These are phyloP conservation scores for Aphis gossypii DNA, from an alignment of 1,140 invertebrate species.

Conservation along the genomic window DNA sequence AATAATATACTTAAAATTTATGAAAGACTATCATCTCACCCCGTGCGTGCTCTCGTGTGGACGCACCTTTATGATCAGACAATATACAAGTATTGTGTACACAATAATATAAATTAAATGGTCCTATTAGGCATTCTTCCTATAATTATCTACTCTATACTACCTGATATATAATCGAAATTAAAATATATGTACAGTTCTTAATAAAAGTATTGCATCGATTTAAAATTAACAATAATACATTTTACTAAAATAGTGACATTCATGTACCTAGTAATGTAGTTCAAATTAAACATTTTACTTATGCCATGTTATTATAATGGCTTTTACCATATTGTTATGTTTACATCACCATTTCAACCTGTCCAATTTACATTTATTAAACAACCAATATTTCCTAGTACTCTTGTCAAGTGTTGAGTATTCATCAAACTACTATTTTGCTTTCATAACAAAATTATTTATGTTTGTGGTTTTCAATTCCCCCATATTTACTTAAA, in stretches of 20 bases:
- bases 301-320: neutral
- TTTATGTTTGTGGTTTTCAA: neutral
- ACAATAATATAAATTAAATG: neutral
- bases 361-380: neutral
- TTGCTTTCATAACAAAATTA: neutral
- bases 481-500: neutral
- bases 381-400: neutral
- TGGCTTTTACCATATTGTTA: neutral
- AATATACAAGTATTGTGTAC: neutral
- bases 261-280: neutral
- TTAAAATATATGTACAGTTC: neutral
- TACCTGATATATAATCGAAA: neutral
- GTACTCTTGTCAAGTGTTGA: neutral
- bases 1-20: neutral
- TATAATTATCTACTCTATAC: neutral
- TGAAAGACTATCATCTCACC: conserved; percentile 4
- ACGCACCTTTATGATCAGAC: too few relatives aligned
- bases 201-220: neutral
- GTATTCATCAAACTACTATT: conserved; percentile 12
- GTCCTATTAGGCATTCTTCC: neutral
- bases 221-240: neutral
- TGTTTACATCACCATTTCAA: neutral
- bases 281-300: neutral
- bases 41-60: too few relatives aligned
- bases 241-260: neutral